A percentile compares a stretch with the other conserved stretches of the same genome.
phyloP scores from a whole-genome alignment of 2,888 invertebrate genomes.

The Plebejus anna region DNA sequence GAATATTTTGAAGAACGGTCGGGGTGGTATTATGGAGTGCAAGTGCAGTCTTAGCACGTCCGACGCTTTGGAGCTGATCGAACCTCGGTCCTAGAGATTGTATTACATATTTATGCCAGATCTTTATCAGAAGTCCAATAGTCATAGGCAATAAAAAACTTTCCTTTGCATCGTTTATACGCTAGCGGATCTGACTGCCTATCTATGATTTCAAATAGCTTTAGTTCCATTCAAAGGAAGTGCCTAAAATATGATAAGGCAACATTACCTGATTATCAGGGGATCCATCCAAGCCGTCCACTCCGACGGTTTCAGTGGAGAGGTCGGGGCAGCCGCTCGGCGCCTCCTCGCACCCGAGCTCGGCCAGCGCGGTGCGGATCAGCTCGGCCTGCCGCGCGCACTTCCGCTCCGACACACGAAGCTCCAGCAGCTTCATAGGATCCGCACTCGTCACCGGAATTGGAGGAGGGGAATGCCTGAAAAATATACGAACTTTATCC shows the following conservation, averaged over 20 bases:
- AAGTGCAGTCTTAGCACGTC: constrained; percentile 77
- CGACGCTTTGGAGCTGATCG: constrained; percentile 75
- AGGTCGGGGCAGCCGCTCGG: constrained; percentile 91
- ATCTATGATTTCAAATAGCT: not conserved
- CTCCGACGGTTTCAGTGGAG: constrained; percentile 85
- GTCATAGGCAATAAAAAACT: not conserved
- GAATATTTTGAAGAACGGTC: constrained; percentile 82
- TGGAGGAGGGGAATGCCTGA: constrained; percentile 73
- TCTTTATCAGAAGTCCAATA: not conserved
- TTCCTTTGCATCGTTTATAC: not conserved
- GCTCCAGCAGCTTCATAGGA: constrained; percentile 87
- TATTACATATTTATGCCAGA: not conserved
- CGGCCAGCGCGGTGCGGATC: constrained; percentile 90
- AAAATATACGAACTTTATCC: not conserved
- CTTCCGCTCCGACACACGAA: constrained; percentile 91
- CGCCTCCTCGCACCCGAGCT: constrained; percentile 92
- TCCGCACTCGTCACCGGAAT: constrained; percentile 70
- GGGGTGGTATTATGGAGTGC: constrained; percentile 77
- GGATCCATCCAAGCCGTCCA: constrained; percentile 73
- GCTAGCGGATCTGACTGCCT: not conserved
- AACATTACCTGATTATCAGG: constrained; percentile 28
- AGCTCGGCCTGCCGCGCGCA: constrained; percentile 90
- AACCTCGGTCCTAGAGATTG: constrained; percentile 72
- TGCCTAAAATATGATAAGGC: not conserved
- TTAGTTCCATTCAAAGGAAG: not conserved